Percentiles rank a stretch among this genome's conserved stretches.
phyloP scores from a whole-genome alignment of 2,888 invertebrate species.

The Chironomus riparius region DNA sequence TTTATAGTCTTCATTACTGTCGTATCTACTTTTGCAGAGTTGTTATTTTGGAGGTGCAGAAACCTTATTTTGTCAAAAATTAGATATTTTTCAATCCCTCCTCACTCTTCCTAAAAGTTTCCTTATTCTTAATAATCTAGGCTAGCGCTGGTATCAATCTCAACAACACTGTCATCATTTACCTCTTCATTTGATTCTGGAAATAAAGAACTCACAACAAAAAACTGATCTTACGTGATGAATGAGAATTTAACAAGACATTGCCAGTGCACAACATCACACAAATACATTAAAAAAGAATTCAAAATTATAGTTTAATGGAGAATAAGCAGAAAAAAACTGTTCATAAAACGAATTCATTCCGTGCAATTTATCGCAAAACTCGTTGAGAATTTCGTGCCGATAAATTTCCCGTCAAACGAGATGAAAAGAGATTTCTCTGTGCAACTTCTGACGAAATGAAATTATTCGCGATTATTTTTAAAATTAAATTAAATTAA shows the following conservation, averaged over 20 bases:
- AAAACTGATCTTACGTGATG: not conserved
- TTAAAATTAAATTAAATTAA: slow-evolving; percentile 18
- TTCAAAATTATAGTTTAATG: not conserved
- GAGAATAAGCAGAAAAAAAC: not conserved
- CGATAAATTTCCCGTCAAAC: slow-evolving; percentile 2
- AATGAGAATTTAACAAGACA: not conserved
- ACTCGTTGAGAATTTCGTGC: not conserved
- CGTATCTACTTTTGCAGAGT: too few relatives aligned
- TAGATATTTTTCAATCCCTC: too few relatives aligned
- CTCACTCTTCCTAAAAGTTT: too few relatives aligned
- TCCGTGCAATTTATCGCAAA: not conserved
- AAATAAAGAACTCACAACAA: too few relatives aligned
- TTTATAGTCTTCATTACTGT: too few relatives aligned
- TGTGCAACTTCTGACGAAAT: not conserved
- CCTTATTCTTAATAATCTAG: too few relatives aligned
- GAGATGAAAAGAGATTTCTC: not conserved
- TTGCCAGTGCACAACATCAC: too few relatives aligned
- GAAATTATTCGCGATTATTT: not conserved
- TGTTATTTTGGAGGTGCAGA: too few relatives aligned
- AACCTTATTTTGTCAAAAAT: too few relatives aligned
- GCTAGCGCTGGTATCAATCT: too few relatives aligned
- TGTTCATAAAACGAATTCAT: not conserved
- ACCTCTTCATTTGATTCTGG: too few relatives aligned
- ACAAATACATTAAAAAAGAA: not conserved
- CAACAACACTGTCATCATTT: too few relatives aligned